These are phyloP conservation scores for Willowsia nigromaculata DNA, from an alignment of 2,888 invertebrate species.

Conservation along the genomic window DNA sequence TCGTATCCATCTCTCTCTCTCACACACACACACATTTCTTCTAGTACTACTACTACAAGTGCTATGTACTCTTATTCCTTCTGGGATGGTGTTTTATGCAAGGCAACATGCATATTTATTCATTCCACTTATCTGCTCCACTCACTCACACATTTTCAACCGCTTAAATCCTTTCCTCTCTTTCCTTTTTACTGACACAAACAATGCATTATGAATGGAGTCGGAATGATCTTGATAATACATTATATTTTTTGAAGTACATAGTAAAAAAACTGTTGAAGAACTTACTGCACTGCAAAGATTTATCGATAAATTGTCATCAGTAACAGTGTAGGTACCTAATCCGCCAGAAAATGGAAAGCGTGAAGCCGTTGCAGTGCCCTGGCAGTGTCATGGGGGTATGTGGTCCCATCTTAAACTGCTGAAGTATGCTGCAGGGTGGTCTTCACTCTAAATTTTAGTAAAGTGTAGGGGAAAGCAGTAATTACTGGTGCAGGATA, in stretches of 20 bases:
- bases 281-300: not conserved
- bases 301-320: not conserved
- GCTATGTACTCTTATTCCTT: slow-evolving; percentile 7
- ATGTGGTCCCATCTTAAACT: no score
- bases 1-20: not conserved
- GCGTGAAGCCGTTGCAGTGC: no score
- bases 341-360: no score
- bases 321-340: not conserved
- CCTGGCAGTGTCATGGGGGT: no score
- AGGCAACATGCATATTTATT: slow-evolving; percentile 27
- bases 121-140: slow-evolving; percentile 40
- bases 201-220: not conserved
- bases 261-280: not conserved
- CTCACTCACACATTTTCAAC: slow-evolving; percentile 22
- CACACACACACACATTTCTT: not conserved
- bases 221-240: not conserved
- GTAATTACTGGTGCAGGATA: not conserved
- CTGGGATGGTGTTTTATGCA: slow-evolving; percentile 46
- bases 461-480: not conserved
- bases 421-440: no score
- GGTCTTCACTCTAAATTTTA: not conserved
- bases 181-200: not conserved
- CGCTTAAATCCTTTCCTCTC: slow-evolving; percentile 23
- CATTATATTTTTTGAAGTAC: not conserved
- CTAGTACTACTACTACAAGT: not conserved